A percentile compares a stretch with the other conserved stretches of the same genome.
Conservation (phyloP, 1,140 invertebrate genomes). For the Drosophila sp. region DNA sequence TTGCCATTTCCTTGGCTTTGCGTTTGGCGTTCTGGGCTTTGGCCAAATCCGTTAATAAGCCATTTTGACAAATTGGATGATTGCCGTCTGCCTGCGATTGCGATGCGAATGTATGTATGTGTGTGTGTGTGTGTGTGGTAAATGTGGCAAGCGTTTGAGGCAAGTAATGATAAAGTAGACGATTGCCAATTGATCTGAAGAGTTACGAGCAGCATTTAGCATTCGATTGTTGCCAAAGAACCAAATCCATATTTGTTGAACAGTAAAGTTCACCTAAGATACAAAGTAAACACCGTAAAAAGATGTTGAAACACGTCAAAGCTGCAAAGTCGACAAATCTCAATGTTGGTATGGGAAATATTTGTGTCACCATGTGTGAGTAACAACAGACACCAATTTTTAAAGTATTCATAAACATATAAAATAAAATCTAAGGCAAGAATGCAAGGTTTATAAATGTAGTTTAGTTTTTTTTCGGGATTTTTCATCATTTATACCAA, state of each 20-base stretch:
- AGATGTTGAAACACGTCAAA: conserved; percentile 2
- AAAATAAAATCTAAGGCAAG: neutral
- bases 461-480: neutral
- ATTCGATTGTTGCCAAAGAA: conserved; percentile 18
- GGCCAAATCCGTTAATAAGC: conserved; percentile 78
- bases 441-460: neutral
- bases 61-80: conserved; percentile 82
- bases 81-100: conserved; percentile 46
- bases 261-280: conserved; percentile 14
- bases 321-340: conserved; percentile 8
- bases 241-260: conserved; percentile 12
- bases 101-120: neutral
- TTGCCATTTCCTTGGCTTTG: conserved; percentile 57
- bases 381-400: too few species aligned
- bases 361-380: too few species aligned
- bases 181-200: conserved; percentile 30
- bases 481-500: too few species aligned
- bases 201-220: conserved; percentile 34
- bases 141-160: conserved; percentile 25
- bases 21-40: conserved; percentile 56
- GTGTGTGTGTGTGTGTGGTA: conserved; percentile 3
- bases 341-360: neutral
- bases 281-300: neutral
- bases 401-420: too few species aligned
- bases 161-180: conserved; percentile 18